Conservation (phyloP, 2,797 vertebrate species). For the Platalea minor region DNA sequence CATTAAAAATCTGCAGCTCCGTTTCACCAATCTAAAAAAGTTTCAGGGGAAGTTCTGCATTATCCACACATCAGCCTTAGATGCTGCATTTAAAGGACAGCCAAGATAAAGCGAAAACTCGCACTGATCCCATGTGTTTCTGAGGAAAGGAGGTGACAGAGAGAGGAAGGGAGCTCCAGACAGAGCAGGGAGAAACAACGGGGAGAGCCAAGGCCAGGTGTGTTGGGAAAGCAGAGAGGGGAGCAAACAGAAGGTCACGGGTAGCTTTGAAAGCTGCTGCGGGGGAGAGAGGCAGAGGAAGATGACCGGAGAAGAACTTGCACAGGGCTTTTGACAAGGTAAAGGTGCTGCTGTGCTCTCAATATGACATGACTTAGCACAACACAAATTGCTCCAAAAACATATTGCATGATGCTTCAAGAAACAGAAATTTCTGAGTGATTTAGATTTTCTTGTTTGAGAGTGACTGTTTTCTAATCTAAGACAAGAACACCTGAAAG, state of each 20-base stretch:
- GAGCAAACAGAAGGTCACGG: background rate
- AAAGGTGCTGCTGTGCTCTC: background rate
- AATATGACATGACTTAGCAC: background rate
- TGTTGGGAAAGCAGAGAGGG: background rate
- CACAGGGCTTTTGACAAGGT: background rate
- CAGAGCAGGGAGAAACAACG: background rate
- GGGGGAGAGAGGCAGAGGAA: background rate
- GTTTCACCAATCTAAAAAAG: background rate
- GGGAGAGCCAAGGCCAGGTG: background rate
- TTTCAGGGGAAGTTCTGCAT: background rate
- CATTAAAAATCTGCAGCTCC: background rate
- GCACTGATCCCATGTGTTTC: fast-evolving
- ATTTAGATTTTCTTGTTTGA: background rate
- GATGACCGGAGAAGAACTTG: background rate
- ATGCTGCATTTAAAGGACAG: background rate
- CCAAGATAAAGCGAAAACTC: background rate
- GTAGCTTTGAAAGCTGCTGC: background rate
- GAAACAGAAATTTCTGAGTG: background rate
- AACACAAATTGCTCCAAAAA: background rate
- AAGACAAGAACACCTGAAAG: background rate
- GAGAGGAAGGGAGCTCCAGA: background rate
- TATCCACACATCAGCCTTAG: background rate
- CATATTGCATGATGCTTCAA: background rate
- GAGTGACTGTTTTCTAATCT: background rate
- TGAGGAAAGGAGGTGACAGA: background rate